A percentile compares a stretch with the other conserved stretches of the same genome.
phyloP scores from a whole-genome alignment of 2,797 vertebrate species.

The Epinephelus coioides region DNA sequence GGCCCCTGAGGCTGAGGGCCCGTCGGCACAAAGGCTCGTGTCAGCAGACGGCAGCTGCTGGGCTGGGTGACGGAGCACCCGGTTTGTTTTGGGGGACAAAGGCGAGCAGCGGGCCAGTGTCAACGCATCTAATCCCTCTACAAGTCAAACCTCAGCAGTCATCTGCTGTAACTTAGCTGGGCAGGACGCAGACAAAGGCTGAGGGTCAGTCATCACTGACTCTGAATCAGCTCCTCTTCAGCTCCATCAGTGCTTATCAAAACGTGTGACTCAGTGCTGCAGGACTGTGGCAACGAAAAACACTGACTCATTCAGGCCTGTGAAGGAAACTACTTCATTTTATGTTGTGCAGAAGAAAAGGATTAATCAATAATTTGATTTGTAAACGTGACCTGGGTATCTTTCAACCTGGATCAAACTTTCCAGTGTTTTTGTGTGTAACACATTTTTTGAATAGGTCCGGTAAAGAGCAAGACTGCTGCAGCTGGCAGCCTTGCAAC shows the following conservation, averaged over 20 bases:
- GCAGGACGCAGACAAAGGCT: constrained; percentile 61
- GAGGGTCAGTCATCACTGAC: constrained; percentile 26
- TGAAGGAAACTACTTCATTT: neutral
- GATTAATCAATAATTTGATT: too few species aligned
- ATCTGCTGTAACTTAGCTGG: constrained; percentile 42
- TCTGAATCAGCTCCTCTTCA: constrained; percentile 44
- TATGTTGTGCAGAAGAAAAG: neutral
- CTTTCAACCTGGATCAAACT: too few species aligned
- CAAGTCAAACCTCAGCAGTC: constrained; percentile 59
- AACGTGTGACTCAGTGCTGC: constrained; percentile 55
- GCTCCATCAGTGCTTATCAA: constrained; percentile 15
- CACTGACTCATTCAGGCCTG: constrained; percentile 6
- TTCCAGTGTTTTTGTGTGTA: too few species aligned
- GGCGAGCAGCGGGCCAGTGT: constrained; percentile 69
- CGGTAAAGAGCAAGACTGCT: too few species aligned
- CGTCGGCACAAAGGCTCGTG: constrained; percentile 74
- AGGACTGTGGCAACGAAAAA: constrained; percentile 7
- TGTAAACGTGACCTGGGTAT: neutral
- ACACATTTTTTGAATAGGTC: too few species aligned
- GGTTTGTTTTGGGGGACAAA: constrained; percentile 83
- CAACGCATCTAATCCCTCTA: constrained; percentile 76
- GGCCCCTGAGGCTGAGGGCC: constrained; percentile 48
- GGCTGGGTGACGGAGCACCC: constrained; percentile 56
- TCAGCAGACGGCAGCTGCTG: constrained; percentile 83
- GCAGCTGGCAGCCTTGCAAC: too few species aligned